These are phyloP conservation scores for Hippocampus guttulatus DNA, from an alignment of 2,113 vertebrate genomes.

Conservation along the genomic window DNA sequence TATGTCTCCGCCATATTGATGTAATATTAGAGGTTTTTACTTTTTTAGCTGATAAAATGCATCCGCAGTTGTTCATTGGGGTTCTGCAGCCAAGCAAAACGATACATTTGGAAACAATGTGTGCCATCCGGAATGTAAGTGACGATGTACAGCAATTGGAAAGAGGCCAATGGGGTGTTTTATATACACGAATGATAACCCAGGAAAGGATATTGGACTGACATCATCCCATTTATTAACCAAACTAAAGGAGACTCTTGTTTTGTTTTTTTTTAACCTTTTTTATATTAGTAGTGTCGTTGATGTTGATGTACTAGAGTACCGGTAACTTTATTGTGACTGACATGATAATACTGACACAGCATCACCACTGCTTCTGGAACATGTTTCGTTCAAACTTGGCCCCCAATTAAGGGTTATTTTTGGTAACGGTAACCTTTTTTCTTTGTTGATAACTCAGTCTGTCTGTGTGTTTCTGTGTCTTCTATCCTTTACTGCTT, in stretches of 20 bases:
- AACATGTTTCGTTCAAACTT: slow-evolving; percentile 48
- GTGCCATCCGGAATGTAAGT: slow-evolving; percentile 54
- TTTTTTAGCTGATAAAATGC: slow-evolving; percentile 54
- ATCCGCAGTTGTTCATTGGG: slow-evolving; percentile 34
- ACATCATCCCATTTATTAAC: slow-evolving; percentile 68
- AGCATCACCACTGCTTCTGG: slow-evolving; percentile 66
- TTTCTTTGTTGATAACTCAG: slow-evolving; percentile 40
- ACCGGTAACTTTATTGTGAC: slow-evolving; percentile 58
- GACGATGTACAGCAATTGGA: slow-evolving; percentile 24
- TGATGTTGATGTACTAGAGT: slow-evolving; percentile 53
- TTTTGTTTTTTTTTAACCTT: slow-evolving; percentile 37
- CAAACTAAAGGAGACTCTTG: slow-evolving; percentile 64
- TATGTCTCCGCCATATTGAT: slow-evolving; percentile 57
- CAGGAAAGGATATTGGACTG: slow-evolving; percentile 35
- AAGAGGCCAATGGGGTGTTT: slow-evolving; percentile 22
- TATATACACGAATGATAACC: slow-evolving; percentile 24
- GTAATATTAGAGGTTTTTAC: slow-evolving; percentile 58
- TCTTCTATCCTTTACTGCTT: slow-evolving; percentile 41
- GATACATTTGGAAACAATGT: slow-evolving; percentile 38
- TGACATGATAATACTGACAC: slow-evolving; percentile 61
- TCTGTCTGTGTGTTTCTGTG: slow-evolving; percentile 15
- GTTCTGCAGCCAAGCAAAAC: slow-evolving; percentile 53
- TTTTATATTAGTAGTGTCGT: slow-evolving; percentile 65
- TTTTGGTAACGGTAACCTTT: slow-evolving; percentile 17
- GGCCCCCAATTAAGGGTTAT: slow-evolving; percentile 37